These are phyloP conservation scores for Carabus problematicus DNA, from an alignment of 2,888 invertebrate genomes.

Conservation along the genomic window DNA sequence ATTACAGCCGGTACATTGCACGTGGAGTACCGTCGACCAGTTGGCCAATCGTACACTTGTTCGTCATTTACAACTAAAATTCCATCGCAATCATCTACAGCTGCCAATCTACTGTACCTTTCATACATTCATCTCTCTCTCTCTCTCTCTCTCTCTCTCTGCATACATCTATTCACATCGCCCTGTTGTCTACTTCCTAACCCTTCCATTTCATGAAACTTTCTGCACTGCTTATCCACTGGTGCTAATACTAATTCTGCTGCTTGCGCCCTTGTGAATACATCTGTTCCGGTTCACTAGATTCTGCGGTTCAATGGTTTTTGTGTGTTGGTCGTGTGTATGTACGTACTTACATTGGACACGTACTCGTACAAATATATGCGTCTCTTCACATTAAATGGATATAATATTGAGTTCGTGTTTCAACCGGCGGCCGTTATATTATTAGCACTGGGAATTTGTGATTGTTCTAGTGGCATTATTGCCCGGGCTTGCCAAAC, in stretches of 20 bases:
- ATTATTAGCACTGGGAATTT: background rate
- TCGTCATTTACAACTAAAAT: constrained; percentile 27
- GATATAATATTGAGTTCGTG: background rate
- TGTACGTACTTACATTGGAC: too few relatives aligned
- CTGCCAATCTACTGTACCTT: constrained; percentile 13
- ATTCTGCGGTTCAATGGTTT: constrained; percentile 35
- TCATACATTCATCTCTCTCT: background rate
- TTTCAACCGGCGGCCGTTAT: background rate
- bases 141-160: background rate
- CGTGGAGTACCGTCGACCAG: too few relatives aligned
- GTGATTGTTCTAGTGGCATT: background rate
- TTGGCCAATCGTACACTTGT: too few relatives aligned
- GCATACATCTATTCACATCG: background rate
- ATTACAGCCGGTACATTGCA: background rate
- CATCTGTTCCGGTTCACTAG: constrained; percentile 39
- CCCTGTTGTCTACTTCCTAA: too few relatives aligned
- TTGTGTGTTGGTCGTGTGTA: constrained; percentile 19
- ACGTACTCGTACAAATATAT: too few relatives aligned
- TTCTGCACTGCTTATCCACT: too few relatives aligned
- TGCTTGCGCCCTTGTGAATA: constrained; percentile 20
- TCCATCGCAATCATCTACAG: constrained; percentile 36
- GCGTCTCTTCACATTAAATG: background rate
- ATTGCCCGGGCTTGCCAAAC: too few relatives aligned
- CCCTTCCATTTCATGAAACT: too few relatives aligned
- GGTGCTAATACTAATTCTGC: background rate